Percentiles rank a stretch among this genome's conserved stretches.
These are phyloP conservation scores for Corythaeola cristata DNA, from an alignment of 2,113 vertebrate genomes.

Conservation along the genomic window DNA sequence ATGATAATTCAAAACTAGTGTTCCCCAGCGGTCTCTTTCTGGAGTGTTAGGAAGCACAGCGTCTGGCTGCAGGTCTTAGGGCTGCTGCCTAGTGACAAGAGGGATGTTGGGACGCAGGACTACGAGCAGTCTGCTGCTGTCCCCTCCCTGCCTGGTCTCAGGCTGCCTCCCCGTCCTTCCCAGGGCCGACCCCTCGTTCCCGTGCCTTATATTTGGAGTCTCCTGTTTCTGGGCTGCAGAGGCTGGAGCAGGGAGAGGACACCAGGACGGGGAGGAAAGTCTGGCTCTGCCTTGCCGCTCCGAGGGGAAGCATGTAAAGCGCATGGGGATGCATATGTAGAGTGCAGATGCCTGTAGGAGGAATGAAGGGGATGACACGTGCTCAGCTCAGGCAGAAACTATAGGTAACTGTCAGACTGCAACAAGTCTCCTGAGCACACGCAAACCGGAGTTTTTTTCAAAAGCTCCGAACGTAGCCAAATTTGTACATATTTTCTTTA, in stretches of 20 bases:
- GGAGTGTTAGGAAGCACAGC: fast-evolving
- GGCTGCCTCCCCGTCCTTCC: background rate
- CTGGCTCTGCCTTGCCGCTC: background rate
- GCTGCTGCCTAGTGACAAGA: background rate
- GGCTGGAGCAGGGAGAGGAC: background rate
- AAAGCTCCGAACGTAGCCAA: background rate
- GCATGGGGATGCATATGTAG: background rate
- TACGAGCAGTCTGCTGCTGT: too few relatives aligned
- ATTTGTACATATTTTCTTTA: background rate
- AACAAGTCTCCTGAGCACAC: background rate
- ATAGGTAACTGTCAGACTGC: background rate
- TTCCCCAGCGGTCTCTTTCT: fast-evolving
- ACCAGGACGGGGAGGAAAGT: background rate
- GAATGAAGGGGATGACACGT: background rate
- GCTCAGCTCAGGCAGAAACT: background rate
- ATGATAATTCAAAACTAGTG: background rate
- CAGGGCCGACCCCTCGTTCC: fast-evolving
- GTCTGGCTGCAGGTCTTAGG: background rate
- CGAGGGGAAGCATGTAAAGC: background rate
- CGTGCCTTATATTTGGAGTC: fast-evolving
- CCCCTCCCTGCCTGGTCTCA: background rate
- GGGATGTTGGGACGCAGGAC: background rate
- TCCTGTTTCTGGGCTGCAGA: background rate
- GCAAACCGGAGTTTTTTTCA: background rate
- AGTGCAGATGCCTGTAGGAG: constrained; percentile 31